Conservation (phyloP, 2,888 invertebrate genomes). For the Acronicta leporina region DNA sequence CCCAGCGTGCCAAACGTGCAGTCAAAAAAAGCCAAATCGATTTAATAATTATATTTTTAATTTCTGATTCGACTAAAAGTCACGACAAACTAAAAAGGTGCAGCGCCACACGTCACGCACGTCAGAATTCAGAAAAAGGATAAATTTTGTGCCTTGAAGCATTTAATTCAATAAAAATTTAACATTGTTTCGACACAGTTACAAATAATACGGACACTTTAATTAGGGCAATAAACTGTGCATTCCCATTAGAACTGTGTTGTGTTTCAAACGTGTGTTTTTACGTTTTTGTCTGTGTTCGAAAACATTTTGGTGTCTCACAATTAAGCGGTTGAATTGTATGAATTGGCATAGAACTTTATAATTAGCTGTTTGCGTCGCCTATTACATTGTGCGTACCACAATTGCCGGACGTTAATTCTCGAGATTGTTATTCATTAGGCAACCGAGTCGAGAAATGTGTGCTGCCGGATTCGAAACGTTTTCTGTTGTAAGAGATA, state of each 20-base stretch:
- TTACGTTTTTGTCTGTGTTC: conserved; percentile 35
- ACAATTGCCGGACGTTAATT: conserved; percentile 56
- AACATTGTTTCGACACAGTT: conserved; percentile 52
- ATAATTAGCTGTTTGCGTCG: conserved; percentile 59
- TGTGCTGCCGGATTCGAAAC: conserved; percentile 19
- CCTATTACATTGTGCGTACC: conserved; percentile 51
- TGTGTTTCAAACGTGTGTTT: conserved; percentile 39
- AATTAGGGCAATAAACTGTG: conserved; percentile 49
- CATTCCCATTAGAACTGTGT: conserved; percentile 37
- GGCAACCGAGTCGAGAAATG: conserved; percentile 39
- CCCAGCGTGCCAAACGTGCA: too few species aligned
- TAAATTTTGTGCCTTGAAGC: conserved; percentile 69
- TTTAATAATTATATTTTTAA: too few species aligned
- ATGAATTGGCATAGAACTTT: conserved; percentile 60
- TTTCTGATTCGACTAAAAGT: conserved; percentile 29
- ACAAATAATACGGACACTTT: conserved; percentile 44
- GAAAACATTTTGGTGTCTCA: conserved; percentile 44
- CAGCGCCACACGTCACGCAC: conserved; percentile 65
- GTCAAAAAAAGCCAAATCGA: not conserved
- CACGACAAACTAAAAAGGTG: conserved; percentile 5
- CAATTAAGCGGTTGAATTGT: conserved; percentile 49
- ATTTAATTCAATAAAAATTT: conserved; percentile 60
- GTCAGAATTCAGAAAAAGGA: conserved; percentile 63
- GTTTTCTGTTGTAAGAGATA: conserved; percentile 29
- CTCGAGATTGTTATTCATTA: conserved; percentile 44